phyloP scores from a whole-genome alignment of 30 jellyfish, hydroid and myxozoan genomes.

The Pseudorhiza aurosa region DNA sequence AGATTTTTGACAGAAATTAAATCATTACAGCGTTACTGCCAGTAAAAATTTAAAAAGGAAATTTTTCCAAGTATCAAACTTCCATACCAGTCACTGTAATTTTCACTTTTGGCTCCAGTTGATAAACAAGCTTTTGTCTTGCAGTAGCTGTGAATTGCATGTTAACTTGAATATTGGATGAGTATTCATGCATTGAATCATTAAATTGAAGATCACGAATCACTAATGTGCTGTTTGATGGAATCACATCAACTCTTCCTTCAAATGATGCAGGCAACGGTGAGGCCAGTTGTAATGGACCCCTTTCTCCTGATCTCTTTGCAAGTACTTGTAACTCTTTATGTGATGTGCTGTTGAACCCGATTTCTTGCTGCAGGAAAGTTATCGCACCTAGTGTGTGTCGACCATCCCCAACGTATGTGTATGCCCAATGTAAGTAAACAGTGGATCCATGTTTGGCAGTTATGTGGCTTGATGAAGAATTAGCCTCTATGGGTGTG shows the following conservation, averaged over 20 bases:
- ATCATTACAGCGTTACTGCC: too few species aligned
- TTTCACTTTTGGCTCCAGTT: conserved; percentile 9
- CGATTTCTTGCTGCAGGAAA: background rate
- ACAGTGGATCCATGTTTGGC: conserved; percentile 23
- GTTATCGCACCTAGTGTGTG: background rate
- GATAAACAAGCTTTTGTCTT: too few species aligned
- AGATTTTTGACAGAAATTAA: too few species aligned
- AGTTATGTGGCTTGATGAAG: conserved; percentile 37
- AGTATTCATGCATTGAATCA: conserved; percentile 6
- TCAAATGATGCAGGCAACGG: conserved; percentile 25
- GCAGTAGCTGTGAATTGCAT: background rate
- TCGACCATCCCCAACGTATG: conserved; percentile 7
- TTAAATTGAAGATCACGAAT: conserved; percentile 16
- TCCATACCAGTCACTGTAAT: conserved; percentile 16
- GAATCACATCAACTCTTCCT: conserved; percentile 34
- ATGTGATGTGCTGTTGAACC: background rate
- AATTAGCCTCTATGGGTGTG: background rate
- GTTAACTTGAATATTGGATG: background rate
- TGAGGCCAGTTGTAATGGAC: background rate
- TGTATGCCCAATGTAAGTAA: conserved; percentile 47
- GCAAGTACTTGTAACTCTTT: conserved; percentile 5
- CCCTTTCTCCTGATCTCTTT: conserved; percentile 6
- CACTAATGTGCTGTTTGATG: conserved; percentile 40
- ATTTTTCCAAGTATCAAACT: too few species aligned
- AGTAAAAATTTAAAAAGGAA: too few species aligned